Conservation (phyloP, 1,140 invertebrate genomes). For the Hycleus cichorii region DNA sequence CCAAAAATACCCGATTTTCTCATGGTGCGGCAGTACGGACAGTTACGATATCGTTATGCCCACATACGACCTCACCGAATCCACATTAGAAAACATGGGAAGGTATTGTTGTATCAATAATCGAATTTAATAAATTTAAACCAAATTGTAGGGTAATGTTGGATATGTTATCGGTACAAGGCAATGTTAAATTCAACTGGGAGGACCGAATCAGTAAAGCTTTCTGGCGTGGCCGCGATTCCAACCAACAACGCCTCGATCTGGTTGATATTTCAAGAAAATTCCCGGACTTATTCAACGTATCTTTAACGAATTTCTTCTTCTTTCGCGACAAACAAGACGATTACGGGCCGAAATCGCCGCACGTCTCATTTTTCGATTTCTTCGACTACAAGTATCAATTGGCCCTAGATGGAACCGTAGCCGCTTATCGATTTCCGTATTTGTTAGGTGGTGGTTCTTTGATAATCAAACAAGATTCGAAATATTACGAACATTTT, state of each 20-base stretch:
- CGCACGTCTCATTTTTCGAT: constrained; percentile 85
- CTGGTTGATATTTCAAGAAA: constrained; percentile 72
- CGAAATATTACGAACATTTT: constrained; percentile 91
- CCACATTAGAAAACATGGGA: constrained; percentile 84
- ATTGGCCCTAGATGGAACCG: constrained; percentile 90
- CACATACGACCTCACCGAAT: constrained; percentile 91
- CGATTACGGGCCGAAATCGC: constrained; percentile 76
- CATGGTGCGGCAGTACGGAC: constrained; percentile 88
- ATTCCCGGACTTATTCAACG: constrained; percentile 80
- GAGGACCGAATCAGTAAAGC: constrained; percentile 63
- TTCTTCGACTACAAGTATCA: constrained; percentile 98
- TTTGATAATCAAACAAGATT: constrained; percentile 87
- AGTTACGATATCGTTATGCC: constrained; percentile 87
- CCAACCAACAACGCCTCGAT: constrained; percentile 71
- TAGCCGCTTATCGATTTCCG: constrained; percentile 90
- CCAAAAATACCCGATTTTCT: constrained; percentile 76
- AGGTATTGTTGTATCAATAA: constrained; percentile 47
- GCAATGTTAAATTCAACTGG: constrained; percentile 67
- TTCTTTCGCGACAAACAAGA: constrained; percentile 84
- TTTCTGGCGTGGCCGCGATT: constrained; percentile 92
- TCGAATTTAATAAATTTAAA: too few species aligned
- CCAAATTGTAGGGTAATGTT: constrained; percentile 64
- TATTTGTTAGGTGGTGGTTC: constrained; percentile 83
- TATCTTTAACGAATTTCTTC: constrained; percentile 92
- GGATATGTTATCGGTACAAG: constrained; percentile 86